Base-by-base conservation (phyloP, 2,888 invertebrate genomes). In the Carterocephalus palaemon region DNA sequence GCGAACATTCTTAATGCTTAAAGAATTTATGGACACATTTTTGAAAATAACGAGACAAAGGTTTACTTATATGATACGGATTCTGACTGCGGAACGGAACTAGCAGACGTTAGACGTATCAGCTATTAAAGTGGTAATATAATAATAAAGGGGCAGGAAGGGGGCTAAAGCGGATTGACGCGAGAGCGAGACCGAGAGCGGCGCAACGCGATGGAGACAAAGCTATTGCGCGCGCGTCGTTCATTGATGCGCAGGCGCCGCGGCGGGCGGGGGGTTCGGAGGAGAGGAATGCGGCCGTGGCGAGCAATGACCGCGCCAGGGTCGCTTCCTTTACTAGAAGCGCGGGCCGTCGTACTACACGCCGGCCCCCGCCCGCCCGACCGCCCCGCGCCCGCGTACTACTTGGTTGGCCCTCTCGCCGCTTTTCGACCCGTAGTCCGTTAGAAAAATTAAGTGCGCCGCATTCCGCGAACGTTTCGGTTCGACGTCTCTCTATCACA, bases 301-400 rank as follows among this genome's bases (percentile, higher is more conserved):
- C 85, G 85, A 80, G 85, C 85, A 85, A 82, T 85, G 85, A 85
- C 85, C 85, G 83, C 82, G 80, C 81, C 85, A 85, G 85, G 85
- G 85, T 83, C 84, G 84, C 80, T 83, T 84, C 84, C 84, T 85
- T 84, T 84, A 84, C 85, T 79, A 84, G 84, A 80, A 82, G 74
- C 75, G 76, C 82, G 74, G 75, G 75, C 78, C 81, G 81, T 75
- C 80, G 83, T 84, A 83, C 83, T 83, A 84, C 82, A 77, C 72
- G 68, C 69, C 75, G 67, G 59, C 64, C 71, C 56, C 71, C 73
- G 68, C 63, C 73, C 54, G 48, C 54, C 41, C n/a, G n/a, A n/a
- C n/a, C n/a, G n/a, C 45, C 53, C 40, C 64, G 56, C 62, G 54
- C 69, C 56, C 58, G 62, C 57, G 54, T 50, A 70, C 74, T 75